Evolutionary conservation across 2,797 vertebrate species (phyloP).

Genomic region (Lutjanus campechanus): DNA sequence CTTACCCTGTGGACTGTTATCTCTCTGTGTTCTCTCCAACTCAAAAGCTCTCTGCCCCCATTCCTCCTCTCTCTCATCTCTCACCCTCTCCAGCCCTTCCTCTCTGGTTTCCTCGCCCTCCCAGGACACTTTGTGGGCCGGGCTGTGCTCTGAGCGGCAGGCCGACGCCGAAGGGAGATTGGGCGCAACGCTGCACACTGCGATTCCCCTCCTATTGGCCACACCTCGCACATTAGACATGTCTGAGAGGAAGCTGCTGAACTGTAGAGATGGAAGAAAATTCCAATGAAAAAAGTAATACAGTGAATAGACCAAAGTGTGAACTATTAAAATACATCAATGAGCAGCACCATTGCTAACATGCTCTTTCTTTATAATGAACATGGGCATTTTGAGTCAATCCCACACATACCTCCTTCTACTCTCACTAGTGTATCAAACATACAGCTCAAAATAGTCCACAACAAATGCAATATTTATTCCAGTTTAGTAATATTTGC

Average conservation of each 20-base stretch:
- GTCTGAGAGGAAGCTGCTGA: conserved; percentile 94
- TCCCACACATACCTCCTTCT: background rate
- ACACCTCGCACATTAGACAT: conserved; percentile 87
- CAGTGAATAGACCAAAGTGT: background rate
- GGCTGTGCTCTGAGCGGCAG: conserved; percentile 89
- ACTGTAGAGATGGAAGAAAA: conserved; percentile 67
- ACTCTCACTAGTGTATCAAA: background rate
- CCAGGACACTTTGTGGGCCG: conserved; percentile 93
- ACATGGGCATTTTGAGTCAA: background rate
- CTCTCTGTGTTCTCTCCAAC: conserved; percentile 77
- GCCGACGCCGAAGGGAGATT: conserved; percentile 90
- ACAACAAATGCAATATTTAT: background rate
- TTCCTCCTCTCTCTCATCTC: conserved; percentile 78
- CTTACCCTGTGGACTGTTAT: conserved; percentile 77
- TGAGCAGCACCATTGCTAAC: background rate
- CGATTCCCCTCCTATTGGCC: conserved; percentile 91
- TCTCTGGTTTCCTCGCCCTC: conserved; percentile 87
- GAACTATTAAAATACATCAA: background rate
- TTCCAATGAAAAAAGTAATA: background rate
- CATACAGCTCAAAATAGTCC: background rate
- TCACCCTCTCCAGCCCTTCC: conserved; percentile 65
- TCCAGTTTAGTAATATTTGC: background rate
- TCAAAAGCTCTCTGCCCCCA: conserved; percentile 83
- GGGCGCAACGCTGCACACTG: conserved; percentile 96
- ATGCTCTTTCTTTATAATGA: conserved; percentile 7